Percentiles rank a stretch among this genome's conserved stretches.
Evolutionary conservation across 2,113 vertebrate genomes (phyloP).

Genomic region (Calonectris borealis): DNA sequence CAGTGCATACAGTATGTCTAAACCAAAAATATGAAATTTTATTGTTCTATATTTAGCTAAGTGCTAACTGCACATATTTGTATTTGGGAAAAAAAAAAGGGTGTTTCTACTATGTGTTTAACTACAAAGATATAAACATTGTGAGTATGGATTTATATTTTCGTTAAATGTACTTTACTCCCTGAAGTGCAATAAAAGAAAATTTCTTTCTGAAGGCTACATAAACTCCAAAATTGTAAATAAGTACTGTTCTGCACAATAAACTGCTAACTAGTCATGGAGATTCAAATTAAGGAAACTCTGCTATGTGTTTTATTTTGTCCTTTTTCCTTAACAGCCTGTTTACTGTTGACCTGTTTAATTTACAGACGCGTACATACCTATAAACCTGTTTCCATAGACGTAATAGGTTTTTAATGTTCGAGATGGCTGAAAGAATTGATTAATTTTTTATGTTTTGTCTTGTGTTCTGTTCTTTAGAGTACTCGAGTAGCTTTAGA

Average conservation of each 20-base stretch:
- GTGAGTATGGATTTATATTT: neutral
- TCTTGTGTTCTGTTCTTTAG: constrained; percentile 73
- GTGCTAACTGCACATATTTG: neutral
- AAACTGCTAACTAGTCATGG: neutral
- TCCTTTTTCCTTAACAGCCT: neutral
- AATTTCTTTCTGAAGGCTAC: neutral
- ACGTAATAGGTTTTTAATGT: neutral
- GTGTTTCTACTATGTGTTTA: neutral
- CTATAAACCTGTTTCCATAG: neutral
- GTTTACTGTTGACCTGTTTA: neutral
- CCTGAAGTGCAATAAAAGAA: neutral
- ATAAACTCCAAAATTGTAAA: neutral
- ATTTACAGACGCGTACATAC: neutral
- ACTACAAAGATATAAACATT: neutral
- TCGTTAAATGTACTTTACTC: neutral
- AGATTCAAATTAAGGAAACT: neutral
- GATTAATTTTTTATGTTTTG: constrained; percentile 28
- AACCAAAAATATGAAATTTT: neutral
- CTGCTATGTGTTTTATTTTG: neutral
- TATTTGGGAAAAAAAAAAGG: neutral
- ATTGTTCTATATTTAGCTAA: neutral
- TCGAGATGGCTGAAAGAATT: neutral
- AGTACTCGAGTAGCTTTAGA: constrained; percentile 86
- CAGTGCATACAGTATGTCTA: neutral
- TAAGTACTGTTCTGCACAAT: neutral